These are phyloP conservation scores for Phengaris arion DNA, from an alignment of 2,888 invertebrate genomes.

Conservation along the genomic window DNA sequence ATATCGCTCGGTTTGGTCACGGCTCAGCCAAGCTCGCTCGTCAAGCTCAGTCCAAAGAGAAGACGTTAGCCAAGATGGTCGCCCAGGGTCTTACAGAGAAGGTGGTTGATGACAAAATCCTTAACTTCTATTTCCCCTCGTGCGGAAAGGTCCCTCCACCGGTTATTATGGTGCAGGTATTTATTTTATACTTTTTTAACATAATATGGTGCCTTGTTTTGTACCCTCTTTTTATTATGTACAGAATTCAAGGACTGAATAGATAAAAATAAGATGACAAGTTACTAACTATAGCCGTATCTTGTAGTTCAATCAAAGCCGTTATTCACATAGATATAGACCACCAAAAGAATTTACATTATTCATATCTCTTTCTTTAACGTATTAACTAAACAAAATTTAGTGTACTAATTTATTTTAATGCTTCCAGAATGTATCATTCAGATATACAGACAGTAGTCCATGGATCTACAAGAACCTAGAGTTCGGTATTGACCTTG, in stretches of 20 bases:
- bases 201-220: not conserved
- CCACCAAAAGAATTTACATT: too few relatives aligned
- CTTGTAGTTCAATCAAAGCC: too few relatives aligned
- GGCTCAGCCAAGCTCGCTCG: constrained; percentile 98
- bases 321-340: too few relatives aligned
- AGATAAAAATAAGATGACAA: too few relatives aligned
- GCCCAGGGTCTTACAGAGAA: constrained; percentile 98
- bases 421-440: constrained; percentile 89
- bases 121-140: constrained; percentile 96
- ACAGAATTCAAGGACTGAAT: too few relatives aligned
- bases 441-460: constrained; percentile 91
- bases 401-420: not conserved
- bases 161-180: constrained; percentile 97
- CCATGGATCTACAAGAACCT: constrained; percentile 98
- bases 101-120: constrained; percentile 92
- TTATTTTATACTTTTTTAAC: constrained; percentile 33
- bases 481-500: constrained; percentile 99
- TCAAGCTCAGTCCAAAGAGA: constrained; percentile 99
- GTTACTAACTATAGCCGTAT: too few relatives aligned
- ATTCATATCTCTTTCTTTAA: too few relatives aligned
- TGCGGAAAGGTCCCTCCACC: constrained; percentile 99
- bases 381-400: too few relatives aligned
- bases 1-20: constrained; percentile 99
- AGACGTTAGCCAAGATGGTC: constrained; percentile 99
- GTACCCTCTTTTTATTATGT: too few relatives aligned